Percentiles rank a stretch among this genome's conserved stretches.
phyloP scores from a whole-genome alignment of 53 echinoderm and acorn worm genomes.

The Henricia sp. region DNA sequence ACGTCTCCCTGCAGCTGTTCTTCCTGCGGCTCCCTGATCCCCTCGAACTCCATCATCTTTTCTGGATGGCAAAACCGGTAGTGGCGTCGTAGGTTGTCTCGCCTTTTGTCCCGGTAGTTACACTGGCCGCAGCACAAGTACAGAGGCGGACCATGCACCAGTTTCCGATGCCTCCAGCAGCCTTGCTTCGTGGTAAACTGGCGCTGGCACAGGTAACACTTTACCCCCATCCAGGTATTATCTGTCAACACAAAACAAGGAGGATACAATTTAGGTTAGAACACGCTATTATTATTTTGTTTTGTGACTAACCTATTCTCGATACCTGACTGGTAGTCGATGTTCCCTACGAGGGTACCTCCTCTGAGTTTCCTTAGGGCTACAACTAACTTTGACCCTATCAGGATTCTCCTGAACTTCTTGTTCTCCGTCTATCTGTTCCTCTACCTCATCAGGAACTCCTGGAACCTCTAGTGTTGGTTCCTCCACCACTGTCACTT shows the following conservation, averaged over 20 bases:
- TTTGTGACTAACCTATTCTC: not conserved
- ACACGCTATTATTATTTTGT: too few species aligned
- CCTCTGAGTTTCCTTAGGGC: too few species aligned
- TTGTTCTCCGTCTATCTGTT: not conserved
- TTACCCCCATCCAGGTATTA: not conserved
- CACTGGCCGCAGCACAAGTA: not conserved
- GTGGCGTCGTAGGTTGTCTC: too few species aligned
- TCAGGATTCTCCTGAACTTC: too few species aligned
- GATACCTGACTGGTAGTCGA: too few species aligned
- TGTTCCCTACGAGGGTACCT: too few species aligned
- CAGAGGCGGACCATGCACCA: not conserved
- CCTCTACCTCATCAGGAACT: not conserved
- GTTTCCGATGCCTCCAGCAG: not conserved
- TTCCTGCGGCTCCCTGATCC: not conserved
- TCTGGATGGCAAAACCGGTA: not conserved
- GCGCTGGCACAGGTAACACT: not conserved
- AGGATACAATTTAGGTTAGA: too few species aligned
- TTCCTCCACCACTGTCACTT: too few species aligned
- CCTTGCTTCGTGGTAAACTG: not conserved
- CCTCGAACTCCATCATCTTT: not conserved
- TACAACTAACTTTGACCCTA: too few species aligned
- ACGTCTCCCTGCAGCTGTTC: not conserved
- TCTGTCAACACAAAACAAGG: not conserved
- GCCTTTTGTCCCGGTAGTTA: not conserved
- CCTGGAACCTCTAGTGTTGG: too few species aligned